These are phyloP conservation scores for Polypterus bichir DNA, from an alignment of 2,113 vertebrate species.

Conservation along the genomic window DNA sequence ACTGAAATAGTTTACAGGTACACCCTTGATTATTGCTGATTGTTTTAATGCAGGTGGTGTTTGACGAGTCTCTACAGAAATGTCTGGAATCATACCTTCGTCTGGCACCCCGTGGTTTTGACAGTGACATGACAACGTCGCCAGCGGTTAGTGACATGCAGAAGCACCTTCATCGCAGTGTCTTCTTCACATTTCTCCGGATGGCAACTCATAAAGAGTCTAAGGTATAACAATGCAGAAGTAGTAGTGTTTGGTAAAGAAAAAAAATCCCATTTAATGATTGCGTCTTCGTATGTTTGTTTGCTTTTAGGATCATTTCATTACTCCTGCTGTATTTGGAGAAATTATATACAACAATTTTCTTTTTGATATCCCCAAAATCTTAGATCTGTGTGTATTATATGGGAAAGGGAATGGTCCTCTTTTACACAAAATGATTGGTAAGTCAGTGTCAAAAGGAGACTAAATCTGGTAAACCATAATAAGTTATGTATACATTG, in stretches of 20 bases:
- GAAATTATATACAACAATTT: constrained; percentile 93
- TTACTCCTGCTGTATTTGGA: constrained; percentile 79
- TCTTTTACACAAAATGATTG: constrained; percentile 90
- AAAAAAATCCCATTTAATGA: background rate
- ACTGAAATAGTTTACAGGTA: too few relatives aligned
- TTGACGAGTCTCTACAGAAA: constrained; percentile 82
- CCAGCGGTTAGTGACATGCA: constrained; percentile 56
- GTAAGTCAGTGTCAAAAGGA: constrained; percentile 36
- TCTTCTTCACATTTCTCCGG: constrained; percentile 85
- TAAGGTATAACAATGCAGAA: constrained; percentile 49
- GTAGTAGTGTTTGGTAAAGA: background rate
- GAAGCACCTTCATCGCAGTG: constrained; percentile 53
- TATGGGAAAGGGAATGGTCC: constrained; percentile 83
- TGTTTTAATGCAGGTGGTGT: constrained; percentile 64
- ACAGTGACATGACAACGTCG: constrained; percentile 41
- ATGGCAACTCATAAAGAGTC: constrained; percentile 97
- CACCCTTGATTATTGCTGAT: too few relatives aligned
- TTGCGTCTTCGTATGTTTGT: background rate
- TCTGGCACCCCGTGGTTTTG: constrained; percentile 65
- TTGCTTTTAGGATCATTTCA: constrained; percentile 67
- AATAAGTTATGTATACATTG: too few relatives aligned
- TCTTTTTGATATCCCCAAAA: constrained; percentile 93
- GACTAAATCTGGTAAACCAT: too few relatives aligned
- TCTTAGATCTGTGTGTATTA: constrained; percentile 87
- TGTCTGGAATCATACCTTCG: constrained; percentile 84